Evolutionary conservation across 2,797 vertebrate species (phyloP).

Genomic region (Neomorphus geoffroyi): DNA sequence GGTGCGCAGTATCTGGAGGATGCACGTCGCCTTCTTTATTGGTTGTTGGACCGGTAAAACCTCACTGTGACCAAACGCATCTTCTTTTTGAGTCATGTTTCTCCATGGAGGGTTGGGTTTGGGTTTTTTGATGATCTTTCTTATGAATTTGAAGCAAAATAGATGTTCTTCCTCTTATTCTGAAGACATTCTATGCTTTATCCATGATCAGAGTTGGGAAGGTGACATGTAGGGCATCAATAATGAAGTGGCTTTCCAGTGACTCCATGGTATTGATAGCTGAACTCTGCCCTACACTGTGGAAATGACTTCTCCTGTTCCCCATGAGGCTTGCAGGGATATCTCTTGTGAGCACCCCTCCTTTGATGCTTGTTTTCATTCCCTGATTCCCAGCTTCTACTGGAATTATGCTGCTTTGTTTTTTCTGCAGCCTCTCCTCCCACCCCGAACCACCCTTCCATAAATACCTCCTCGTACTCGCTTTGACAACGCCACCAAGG

Average conservation of each 20-base stretch:
- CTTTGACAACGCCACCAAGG: neutral
- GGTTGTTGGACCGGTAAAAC: neutral
- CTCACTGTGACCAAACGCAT: neutral
- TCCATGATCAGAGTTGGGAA: neutral
- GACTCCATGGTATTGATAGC: fast-evolving
- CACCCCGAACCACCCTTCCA: neutral
- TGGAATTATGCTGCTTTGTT: neutral
- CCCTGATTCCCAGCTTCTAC: neutral
- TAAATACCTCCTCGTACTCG: neutral
- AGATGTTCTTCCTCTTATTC: neutral
- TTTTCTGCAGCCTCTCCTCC: neutral
- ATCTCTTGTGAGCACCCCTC: neutral
- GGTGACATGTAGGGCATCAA: neutral
- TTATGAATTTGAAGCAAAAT: fast-evolving
- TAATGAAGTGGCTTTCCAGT: neutral
- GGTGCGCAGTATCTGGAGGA: constrained; percentile 6
- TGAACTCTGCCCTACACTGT: neutral
- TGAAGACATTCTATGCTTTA: neutral
- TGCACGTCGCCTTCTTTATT: fast-evolving
- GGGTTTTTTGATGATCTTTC: neutral
- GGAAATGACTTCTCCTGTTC: neutral
- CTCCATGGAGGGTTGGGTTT: neutral
- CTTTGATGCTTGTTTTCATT: neutral
- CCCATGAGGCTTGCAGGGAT: fast-evolving
- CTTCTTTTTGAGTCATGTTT: neutral